A percentile compares a stretch with the other conserved stretches of the same genome.
These are phyloP conservation scores for Drosophila oshimai DNA, from an alignment of 1,140 invertebrate genomes.

Conservation along the genomic window DNA sequence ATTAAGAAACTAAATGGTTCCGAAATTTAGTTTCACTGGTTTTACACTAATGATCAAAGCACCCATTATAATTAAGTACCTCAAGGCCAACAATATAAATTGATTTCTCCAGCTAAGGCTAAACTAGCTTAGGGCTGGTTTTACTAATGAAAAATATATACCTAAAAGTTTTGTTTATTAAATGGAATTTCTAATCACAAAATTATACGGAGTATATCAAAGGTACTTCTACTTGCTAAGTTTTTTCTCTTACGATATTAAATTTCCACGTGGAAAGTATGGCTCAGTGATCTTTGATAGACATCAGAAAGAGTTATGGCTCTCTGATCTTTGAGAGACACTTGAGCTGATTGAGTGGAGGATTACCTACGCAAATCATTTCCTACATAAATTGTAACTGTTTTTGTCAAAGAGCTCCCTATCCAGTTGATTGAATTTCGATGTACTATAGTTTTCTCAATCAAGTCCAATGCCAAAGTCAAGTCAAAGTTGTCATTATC, in stretches of 20 bases:
- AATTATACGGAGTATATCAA: no score
- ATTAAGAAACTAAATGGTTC: not conserved
- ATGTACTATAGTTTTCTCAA: slow-evolving; percentile 41
- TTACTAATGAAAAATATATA: slow-evolving; percentile 13
- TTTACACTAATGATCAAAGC: slow-evolving; percentile 19
- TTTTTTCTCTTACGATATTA: no score
- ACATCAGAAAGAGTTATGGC: not conserved
- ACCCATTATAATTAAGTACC: slow-evolving; percentile 12
- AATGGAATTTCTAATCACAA: not conserved
- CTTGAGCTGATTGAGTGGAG: not conserved
- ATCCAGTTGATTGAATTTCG: slow-evolving; percentile 56
- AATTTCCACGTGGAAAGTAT: no score
- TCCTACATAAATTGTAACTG: slow-evolving; percentile 1
- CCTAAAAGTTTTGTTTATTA: not conserved
- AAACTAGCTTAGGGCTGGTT: not conserved
- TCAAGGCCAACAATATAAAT: slow-evolving; percentile 1
- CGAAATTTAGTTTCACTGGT: not conserved
- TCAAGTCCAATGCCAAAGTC: slow-evolving; percentile 50
- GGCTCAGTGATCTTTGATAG: not conserved
- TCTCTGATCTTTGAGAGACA: not conserved
- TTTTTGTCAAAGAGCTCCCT: not conserved
- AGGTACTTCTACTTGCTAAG: no score
- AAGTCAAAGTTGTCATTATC: slow-evolving; percentile 58
- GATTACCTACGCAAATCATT: slow-evolving; percentile 13
- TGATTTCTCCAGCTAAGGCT: not conserved